phyloP scores from a whole-genome alignment of 2,888 invertebrate species.

The Cosmia trapezina region DNA sequence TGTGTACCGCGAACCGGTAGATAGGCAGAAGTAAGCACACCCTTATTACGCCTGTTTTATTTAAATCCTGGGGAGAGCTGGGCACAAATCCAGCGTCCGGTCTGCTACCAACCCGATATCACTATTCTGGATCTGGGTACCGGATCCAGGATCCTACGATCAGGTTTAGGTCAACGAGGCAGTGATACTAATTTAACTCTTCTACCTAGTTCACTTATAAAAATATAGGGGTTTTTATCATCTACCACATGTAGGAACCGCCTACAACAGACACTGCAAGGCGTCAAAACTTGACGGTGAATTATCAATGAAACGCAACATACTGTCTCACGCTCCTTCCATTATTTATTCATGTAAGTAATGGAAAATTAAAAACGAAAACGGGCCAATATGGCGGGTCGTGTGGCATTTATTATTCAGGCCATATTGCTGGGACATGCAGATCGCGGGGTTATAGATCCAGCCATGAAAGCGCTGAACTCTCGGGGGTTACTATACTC shows the following conservation, averaged over 20 bases:
- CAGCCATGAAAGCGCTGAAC: conserved; percentile 62
- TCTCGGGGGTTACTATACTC: conserved; percentile 59
- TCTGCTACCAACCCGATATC: not conserved
- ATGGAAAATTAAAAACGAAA: conserved; percentile 85
- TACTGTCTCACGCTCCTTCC: conserved; percentile 51
- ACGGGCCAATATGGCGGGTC: conserved; percentile 78
- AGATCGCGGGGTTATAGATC: conserved; percentile 75
- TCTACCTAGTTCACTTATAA: not conserved
- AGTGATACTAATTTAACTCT: no score
- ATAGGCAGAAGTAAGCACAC: not conserved
- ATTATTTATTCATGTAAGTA: conserved; percentile 76
- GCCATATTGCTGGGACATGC: conserved; percentile 74
- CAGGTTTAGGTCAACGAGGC: not conserved
- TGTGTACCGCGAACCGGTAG: no score
- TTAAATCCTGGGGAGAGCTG: not conserved
- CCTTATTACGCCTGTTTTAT: not conserved
- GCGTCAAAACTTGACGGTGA: conserved; percentile 40
- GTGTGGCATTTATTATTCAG: conserved; percentile 82
- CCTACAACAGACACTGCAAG: not conserved
- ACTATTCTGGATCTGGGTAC: not conserved
- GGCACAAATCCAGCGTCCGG: not conserved
- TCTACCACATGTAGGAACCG: no score
- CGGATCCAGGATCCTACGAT: not conserved
- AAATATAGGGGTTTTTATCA: not conserved
- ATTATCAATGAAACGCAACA: conserved; percentile 59